Conservation (phyloP, 2,797 vertebrate species). For the Tiaroga cobitis region DNA sequence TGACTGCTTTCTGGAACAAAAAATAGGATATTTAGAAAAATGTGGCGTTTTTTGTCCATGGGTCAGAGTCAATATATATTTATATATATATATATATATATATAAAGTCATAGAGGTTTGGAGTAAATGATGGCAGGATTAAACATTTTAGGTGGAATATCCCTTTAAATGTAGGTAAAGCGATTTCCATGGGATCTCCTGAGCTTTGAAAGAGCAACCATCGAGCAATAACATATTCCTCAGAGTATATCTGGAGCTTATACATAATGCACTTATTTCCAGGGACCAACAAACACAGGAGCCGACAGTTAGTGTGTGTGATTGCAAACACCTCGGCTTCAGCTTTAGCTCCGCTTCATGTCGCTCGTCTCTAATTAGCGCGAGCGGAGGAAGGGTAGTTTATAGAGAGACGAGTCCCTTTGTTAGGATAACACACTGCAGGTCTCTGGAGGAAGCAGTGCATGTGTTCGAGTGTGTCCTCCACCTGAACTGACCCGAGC, state of each 20-base stretch:
- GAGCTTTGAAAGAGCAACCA: background rate
- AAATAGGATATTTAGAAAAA: background rate
- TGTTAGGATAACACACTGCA: conserved; percentile 57
- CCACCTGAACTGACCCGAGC: conserved; percentile 1
- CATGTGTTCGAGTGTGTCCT: background rate
- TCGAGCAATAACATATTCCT: background rate
- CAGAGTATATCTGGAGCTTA: background rate
- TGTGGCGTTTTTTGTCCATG: background rate
- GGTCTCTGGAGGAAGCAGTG: conserved; percentile 48
- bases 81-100: too few species aligned
- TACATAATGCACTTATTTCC: conserved; percentile 21
- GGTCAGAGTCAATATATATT: background rate
- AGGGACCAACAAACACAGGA: background rate
- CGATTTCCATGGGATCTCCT: background rate
- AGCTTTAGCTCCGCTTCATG: conserved; percentile 54
- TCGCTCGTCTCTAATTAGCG: conserved; percentile 57
- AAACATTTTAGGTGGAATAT: background rate
- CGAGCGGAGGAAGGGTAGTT: conserved; percentile 58
- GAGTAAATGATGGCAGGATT: background rate
- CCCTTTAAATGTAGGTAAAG: conserved; percentile 12
- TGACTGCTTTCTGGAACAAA: background rate
- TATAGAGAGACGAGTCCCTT: conserved; percentile 60
- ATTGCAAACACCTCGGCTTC: conserved; percentile 49
- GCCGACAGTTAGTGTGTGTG: background rate
- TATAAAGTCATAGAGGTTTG: background rate